Conservation (phyloP, 2,888 invertebrate genomes). For the Parnassius apollo region DNA sequence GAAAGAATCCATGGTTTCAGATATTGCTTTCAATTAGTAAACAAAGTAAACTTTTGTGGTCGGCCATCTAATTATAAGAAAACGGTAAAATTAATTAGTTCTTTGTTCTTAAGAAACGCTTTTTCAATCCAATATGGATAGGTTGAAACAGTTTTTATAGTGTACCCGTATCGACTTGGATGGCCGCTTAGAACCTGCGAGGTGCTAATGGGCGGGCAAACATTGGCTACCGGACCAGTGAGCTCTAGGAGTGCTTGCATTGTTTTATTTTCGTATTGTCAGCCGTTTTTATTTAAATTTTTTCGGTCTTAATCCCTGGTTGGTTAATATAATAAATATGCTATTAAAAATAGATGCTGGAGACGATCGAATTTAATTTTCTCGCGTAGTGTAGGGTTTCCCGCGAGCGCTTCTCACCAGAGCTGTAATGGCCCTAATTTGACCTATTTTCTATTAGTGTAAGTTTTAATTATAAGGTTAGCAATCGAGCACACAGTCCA, state of each 20-base stretch:
- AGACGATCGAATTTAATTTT: too few species aligned
- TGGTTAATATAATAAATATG: too few species aligned
- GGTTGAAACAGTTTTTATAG: slow-evolving; percentile 53
- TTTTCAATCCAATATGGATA: slow-evolving; percentile 32
- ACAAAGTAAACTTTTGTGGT: background rate
- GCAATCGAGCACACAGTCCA: too few species aligned
- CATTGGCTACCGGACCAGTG: slow-evolving; percentile 50
- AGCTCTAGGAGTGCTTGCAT: slow-evolving; percentile 22
- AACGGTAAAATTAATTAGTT: slow-evolving; percentile 17
- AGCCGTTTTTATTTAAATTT: slow-evolving; percentile 5
- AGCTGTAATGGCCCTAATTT: too few species aligned
- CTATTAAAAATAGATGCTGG: too few species aligned
- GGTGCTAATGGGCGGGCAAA: slow-evolving; percentile 61
- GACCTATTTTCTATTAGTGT: too few species aligned
- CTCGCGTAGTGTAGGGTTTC: too few species aligned
- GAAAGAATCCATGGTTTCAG: too few species aligned
- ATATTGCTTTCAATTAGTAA: too few species aligned
- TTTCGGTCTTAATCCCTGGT: background rate
- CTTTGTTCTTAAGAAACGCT: slow-evolving; percentile 41
- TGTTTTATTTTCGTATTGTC: slow-evolving; percentile 16
- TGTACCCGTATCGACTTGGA: slow-evolving; percentile 30
- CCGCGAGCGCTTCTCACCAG: too few species aligned
- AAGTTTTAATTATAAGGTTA: too few species aligned
- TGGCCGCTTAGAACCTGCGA: slow-evolving; percentile 45
- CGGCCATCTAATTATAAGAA: slow-evolving; percentile 7